Conservation (phyloP, 2,888 invertebrate genomes). For the Teinopalpus imperialis region DNA sequence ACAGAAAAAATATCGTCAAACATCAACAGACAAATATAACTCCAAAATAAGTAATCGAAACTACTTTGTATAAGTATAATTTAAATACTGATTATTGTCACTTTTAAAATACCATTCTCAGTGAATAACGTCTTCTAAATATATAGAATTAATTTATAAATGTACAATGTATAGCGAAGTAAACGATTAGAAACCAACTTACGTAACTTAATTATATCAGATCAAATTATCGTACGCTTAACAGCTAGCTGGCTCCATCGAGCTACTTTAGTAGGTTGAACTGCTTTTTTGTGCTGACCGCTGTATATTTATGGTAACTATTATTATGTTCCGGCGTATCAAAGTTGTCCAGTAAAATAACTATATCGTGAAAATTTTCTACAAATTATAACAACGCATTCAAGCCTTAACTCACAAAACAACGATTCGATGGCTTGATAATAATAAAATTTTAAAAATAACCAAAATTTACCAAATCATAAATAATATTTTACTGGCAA, state of each 20-base stretch:
- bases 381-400: not conserved
- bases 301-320: conserved; percentile 39
- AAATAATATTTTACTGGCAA: conserved; percentile 20
- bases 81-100: conserved; percentile 81
- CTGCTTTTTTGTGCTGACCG: conserved; percentile 58
- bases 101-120: conserved; percentile 65
- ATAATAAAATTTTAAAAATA: conserved; percentile 4
- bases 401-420: not conserved
- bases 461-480: conserved; percentile 3
- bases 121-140: conserved; percentile 38
- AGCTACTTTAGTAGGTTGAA: conserved; percentile 44
- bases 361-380: not conserved
- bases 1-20: conserved; percentile 60
- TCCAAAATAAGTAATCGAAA: conserved; percentile 64
- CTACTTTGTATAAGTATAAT: conserved; percentile 48
- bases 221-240: conserved; percentile 40
- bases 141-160: conserved; percentile 38
- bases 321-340: conserved; percentile 28
- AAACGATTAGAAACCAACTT: conserved; percentile 37
- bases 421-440: no score
- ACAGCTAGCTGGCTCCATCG: conserved; percentile 34
- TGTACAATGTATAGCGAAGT: conserved; percentile 38
- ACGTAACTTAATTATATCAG: conserved; percentile 42
- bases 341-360: conserved; percentile 24
- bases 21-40: conserved; percentile 73